Conservation (phyloP, 2,113 vertebrate species). For the Pycnonotus jocosus region DNA sequence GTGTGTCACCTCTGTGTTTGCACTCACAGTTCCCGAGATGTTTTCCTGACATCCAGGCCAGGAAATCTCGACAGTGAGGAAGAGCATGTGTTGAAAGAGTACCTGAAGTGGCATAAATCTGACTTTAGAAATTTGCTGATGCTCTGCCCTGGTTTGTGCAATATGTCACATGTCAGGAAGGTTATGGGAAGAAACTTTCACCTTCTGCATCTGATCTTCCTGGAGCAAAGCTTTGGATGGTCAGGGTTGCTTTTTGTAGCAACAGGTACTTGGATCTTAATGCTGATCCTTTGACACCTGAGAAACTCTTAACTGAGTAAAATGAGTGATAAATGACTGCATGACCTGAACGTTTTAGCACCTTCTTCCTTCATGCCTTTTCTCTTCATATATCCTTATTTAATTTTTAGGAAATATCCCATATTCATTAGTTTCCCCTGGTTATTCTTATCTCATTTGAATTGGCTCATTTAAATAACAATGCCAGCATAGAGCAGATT, state of each 20-base stretch:
- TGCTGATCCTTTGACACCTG: background rate
- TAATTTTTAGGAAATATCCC: background rate
- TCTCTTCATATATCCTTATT: background rate
- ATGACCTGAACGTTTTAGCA: background rate
- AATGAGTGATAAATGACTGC: background rate
- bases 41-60: background rate
- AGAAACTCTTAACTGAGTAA: background rate
- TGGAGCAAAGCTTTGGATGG: background rate
- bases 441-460: background rate
- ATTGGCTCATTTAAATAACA: background rate
- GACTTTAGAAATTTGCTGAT: background rate
- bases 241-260: background rate
- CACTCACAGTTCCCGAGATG: fast-evolving
- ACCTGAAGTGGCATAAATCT: background rate
- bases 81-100: background rate
- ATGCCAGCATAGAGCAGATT: background rate
- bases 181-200: background rate
- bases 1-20: background rate
- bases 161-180: background rate
- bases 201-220: background rate
- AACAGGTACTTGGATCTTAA: background rate
- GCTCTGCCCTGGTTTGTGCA: background rate
- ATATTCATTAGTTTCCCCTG: background rate
- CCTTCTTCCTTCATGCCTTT: background rate
- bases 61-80: background rate